Evolutionary conservation across 2,113 vertebrate genomes (phyloP).

Genomic region (Malaclemys terrapin): DNA sequence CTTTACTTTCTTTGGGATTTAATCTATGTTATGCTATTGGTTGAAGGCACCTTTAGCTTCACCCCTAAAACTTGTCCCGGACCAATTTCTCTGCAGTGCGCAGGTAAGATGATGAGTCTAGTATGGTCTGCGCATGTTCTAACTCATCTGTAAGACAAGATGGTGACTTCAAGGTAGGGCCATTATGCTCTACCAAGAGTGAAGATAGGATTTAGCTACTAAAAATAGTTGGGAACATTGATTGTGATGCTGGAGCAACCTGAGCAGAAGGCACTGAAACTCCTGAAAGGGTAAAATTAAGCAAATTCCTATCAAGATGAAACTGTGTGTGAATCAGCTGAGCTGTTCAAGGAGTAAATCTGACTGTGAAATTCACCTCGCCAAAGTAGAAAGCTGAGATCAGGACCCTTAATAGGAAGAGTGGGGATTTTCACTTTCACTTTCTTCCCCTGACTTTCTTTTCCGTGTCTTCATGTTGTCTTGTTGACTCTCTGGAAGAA

Average conservation of each 20-base stretch:
- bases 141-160: not conserved
- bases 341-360: slow-evolving; percentile 19
- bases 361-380: not conserved
- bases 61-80: not conserved
- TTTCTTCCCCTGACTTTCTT: not conserved
- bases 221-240: slow-evolving; percentile 11
- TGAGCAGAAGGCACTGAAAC: not conserved
- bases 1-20: not conserved
- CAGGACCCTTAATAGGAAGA: not conserved
- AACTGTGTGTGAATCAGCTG: not conserved
- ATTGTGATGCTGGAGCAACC: not conserved
- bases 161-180: not conserved
- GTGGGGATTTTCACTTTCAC: not conserved
- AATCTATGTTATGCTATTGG: not conserved
- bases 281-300: slow-evolving; percentile 18
- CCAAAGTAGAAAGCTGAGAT: not conserved
- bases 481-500: slow-evolving; percentile 44
- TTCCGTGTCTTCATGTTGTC: not conserved
- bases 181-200: not conserved
- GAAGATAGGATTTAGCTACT: not conserved
- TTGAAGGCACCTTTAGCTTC: not conserved
- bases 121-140: not conserved
- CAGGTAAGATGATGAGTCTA: not conserved
- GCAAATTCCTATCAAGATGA: not conserved
- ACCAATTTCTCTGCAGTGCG: not conserved